Evolutionary conservation across 2,113 vertebrate species (phyloP).

Genomic region (Nannobrachium achirus): DNA sequence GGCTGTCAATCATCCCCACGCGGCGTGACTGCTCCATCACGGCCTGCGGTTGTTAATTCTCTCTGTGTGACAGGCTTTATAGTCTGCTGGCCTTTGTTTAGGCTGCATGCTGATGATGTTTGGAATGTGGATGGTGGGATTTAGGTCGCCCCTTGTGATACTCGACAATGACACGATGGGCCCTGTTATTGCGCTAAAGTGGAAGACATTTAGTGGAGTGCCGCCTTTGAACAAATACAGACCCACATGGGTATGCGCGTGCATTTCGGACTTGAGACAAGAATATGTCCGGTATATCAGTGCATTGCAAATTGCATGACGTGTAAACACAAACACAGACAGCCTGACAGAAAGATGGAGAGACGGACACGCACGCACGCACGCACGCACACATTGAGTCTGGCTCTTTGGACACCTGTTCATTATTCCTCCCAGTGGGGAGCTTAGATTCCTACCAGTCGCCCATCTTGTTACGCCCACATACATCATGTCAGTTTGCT

Average conservation of each 20-base stretch:
- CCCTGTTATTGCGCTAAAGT: not conserved
- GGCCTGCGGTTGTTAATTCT: conserved; percentile 52
- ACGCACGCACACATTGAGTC: conserved; percentile 12
- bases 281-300: no score
- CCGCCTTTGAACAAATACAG: no score
- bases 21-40: conserved; percentile 45
- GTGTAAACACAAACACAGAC: conserved; percentile 17
- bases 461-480: conserved; percentile 50
- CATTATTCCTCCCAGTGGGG: conserved; percentile 69
- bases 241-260: no score
- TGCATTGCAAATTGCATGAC: not conserved
- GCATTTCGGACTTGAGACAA: no score
- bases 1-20: conserved; percentile 57
- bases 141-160: conserved; percentile 49
- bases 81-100: conserved; percentile 55
- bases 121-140: conserved; percentile 41
- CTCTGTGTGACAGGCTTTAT: conserved; percentile 54
- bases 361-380: conserved; percentile 1
- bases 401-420: conserved; percentile 65
- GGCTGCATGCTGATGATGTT: conserved; percentile 55
- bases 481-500: conserved; percentile 28
- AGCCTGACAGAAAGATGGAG: conserved; percentile 1
- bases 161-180: conserved; percentile 20
- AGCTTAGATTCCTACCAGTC: conserved; percentile 36
- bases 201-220: no score